Base-by-base conservation (phyloP, 30 jellyfish, hydroid and myxozoan genomes). In the Aurelia sp. region DNA sequence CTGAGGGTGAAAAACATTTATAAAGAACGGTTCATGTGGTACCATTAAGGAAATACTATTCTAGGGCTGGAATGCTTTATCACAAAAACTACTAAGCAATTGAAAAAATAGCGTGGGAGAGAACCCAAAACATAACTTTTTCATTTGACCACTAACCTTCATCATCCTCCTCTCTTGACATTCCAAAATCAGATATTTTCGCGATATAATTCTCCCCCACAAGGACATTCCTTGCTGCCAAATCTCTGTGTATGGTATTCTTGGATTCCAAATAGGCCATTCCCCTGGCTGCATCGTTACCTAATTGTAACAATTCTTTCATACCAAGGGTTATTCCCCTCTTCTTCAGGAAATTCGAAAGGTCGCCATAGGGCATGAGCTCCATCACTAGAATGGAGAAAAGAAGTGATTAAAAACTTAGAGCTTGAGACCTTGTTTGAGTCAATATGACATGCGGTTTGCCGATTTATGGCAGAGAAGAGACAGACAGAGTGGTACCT, bases 101-200 rank as follows among this genome's bases (percentile, higher is more conserved):
- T 2, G 33, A 27, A 27, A 2, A 27, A 27, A 27, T 27, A 27
- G 1, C 1, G 2, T 27, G 2, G 33, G 33, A 27, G 33, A 27
- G 33, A 27, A 15, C 27, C 12, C 31, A 10, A 23, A n/a, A 61
- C 13, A 0, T 66, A 31, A 30, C 12, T 16, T 35, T 53, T 0
- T 0, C 15, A 13, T 50, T 7, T 16, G 30, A 13, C 64, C 48
- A 16, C 62, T 62, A 17, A 93, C 98, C 98, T 82, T 93, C 98
- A 17, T 83, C 84, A 50, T 93, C 98, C 66, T 93, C 98, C 70
- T 87, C 98, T 44, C 98, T 87, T 15, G 98, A 93, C 98, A 93
- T 93, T 64, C 98, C 98, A 71, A 93, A 93, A 62, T 93, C 98
- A 65, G 93, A 87, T 13, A 93, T 89, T 66, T 93, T 93, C 23